These are phyloP conservation scores for Mus spicilegus DNA, from an alignment of 2,113 vertebrate species.

Conservation along the genomic window DNA sequence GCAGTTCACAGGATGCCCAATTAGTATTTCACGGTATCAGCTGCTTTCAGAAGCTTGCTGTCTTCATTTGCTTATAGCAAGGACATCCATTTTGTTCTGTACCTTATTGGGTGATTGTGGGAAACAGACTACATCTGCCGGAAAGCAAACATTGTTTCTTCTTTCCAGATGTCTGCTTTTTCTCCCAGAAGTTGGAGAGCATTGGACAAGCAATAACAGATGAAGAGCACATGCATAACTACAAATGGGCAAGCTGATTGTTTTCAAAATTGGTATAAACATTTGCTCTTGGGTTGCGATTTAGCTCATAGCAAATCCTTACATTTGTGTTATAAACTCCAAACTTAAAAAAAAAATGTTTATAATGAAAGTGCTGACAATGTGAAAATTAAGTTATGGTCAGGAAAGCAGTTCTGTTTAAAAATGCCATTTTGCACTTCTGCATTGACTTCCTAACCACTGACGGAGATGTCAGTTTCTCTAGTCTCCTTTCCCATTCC, in stretches of 20 bases:
- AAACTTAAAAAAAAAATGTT: slow-evolving; percentile 86
- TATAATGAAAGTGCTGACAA: slow-evolving; percentile 91
- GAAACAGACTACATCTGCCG: slow-evolving; percentile 86
- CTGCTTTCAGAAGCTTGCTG: not conserved
- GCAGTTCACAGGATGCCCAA: not conserved
- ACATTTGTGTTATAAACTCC: slow-evolving; percentile 90
- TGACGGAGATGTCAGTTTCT: slow-evolving; percentile 81
- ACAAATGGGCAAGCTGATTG: slow-evolving; percentile 92
- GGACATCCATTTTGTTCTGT: slow-evolving; percentile 78
- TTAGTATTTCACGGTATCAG: slow-evolving; percentile 24
- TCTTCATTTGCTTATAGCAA: slow-evolving; percentile 66
- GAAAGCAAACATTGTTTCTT: slow-evolving; percentile 84
- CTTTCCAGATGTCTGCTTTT: slow-evolving; percentile 91
- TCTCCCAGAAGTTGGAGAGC: slow-evolving; percentile 91
- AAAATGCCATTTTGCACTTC: slow-evolving; percentile 87
- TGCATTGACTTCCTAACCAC: slow-evolving; percentile 87
- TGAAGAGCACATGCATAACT: slow-evolving; percentile 92
- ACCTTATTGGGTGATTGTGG: slow-evolving; percentile 83
- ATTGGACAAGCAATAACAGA: slow-evolving; percentile 92
- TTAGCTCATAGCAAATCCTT: slow-evolving; percentile 92
- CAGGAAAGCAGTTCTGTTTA: slow-evolving; percentile 89
- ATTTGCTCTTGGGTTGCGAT: slow-evolving; percentile 92
- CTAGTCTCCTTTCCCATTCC: slow-evolving; percentile 84
- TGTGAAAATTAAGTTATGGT: slow-evolving; percentile 90
- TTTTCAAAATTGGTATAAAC: slow-evolving; percentile 92